Percentiles rank a stretch among this genome's conserved stretches.
These are phyloP conservation scores for Panzeria rudis DNA, from an alignment of 2,888 invertebrate species.

Conservation along the genomic window DNA sequence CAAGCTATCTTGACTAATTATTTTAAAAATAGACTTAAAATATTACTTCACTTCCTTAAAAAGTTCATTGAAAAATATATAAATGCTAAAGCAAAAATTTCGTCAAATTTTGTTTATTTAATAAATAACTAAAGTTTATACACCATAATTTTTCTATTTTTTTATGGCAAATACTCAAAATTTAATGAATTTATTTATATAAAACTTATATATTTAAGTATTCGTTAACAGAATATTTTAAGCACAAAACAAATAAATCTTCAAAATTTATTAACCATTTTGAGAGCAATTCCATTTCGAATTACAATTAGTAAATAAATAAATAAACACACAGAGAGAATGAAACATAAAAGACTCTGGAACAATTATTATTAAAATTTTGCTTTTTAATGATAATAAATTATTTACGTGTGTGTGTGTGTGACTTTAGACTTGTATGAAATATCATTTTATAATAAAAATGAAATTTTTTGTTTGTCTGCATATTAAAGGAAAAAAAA, in stretches of 20 bases:
- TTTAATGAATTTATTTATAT: background rate
- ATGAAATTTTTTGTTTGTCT: conserved; percentile 3
- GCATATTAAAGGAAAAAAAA: background rate
- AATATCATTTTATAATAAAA: background rate
- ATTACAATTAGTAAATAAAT: conserved; percentile 32
- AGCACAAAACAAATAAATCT: conserved; percentile 47
- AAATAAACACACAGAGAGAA: background rate
- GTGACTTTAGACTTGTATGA: background rate
- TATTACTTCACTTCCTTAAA: no score
- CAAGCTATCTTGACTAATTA: no score
- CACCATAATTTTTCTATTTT: background rate
- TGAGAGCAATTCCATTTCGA: conserved; percentile 9
- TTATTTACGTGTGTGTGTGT: background rate
- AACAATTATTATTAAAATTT: conserved; percentile 16
- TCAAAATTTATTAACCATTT: conserved; percentile 39
- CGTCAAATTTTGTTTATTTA: no score
- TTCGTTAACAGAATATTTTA: conserved; percentile 30
- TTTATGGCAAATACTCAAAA: background rate
- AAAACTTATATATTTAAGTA: conserved; percentile 1
- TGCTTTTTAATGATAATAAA: background rate
- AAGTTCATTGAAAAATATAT: no score
- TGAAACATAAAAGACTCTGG: background rate
- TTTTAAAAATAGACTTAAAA: no score
- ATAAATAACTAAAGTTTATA: background rate
- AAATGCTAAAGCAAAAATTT: no score